Evolutionary conservation across 2,888 invertebrate species (phyloP), one percentile per base, ranked within the genome.

Genomic region (Metallyticus violacea): DNA sequence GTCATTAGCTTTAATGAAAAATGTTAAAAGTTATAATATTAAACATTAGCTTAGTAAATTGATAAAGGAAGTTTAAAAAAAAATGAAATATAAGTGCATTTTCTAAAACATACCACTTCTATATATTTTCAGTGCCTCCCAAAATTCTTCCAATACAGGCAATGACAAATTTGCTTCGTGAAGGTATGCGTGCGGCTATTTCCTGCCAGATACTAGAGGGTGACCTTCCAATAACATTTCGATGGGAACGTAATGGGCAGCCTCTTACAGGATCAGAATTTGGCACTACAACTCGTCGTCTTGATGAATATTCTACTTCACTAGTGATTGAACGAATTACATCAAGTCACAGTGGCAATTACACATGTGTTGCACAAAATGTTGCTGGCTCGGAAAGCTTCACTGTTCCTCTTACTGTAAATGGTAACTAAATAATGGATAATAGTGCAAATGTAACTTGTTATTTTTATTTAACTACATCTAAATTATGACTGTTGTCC

Each of bases 121-220:
- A n/a, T n/a, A n/a, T n/a, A n/a, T 85, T 89, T 91, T 86, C 93
- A 96, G 97, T 97, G 89, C 96, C 96, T 88, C 97, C 97, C 83
- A 96, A 96, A 93, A 96, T 97, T 90, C 94, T 97, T 92, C 97
- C 97, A 77, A 97, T 97, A 90, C 96, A 95, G 90, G 95, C 96
- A 78, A 94, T 97, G 94, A 97, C 96, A 88, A 95, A 96, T 91
- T 93, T 97, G 91, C 93, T 96, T 88, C 93, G 96, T 79, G 90
- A 91, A 86, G 91, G 91, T n/a, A 90, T 97, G 95, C 93, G 97
- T 89, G 97, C 97, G 62, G 97, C 97, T 88, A 97, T 98, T 91
- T 96, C 97, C 89, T 98, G 97, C 91, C 96, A 97, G 92, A 97
- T 97, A 91, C 94, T 97, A 91, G 97, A 97, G 92, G 98, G 98